phyloP scores from a whole-genome alignment of 2,113 vertebrate species.

The Genyomyrus donnyi region DNA sequence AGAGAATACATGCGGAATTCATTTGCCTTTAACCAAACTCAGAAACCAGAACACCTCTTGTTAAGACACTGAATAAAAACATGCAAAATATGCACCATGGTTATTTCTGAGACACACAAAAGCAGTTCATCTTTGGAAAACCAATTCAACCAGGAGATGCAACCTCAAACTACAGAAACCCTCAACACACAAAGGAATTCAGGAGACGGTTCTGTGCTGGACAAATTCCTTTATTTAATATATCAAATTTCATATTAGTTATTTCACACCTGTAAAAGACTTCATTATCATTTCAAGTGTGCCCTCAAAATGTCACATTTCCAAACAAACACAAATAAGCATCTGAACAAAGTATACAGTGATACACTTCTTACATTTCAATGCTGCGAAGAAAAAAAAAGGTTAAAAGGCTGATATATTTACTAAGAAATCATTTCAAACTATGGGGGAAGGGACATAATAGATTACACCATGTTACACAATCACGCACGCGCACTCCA shows the following conservation, averaged over 20 bases:
- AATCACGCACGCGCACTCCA: neutral
- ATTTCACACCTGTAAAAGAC: neutral
- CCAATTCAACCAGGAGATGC: neutral
- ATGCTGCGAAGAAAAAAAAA: neutral
- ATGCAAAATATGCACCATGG: neutral
- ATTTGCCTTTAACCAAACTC: slow-evolving; percentile 1
- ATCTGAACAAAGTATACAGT: neutral
- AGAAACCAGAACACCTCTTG: neutral
- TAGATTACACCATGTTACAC: neutral
- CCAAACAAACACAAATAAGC: neutral
- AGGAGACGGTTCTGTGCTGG: neutral
- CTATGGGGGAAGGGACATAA: neutral
- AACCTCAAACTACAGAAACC: neutral
- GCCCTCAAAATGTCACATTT: neutral
- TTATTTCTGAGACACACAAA: neutral
- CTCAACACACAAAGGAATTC: neutral
- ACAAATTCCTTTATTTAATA: slow-evolving; percentile 3
- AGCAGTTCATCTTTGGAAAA: neutral
- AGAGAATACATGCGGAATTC: neutral
- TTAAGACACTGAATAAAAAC: neutral
- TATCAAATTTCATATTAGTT: neutral
- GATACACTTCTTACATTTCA: neutral
- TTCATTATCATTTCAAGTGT: neutral
- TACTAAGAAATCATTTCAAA: neutral
- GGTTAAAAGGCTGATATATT: neutral